Evolutionary conservation across 1,140 invertebrate genomes (phyloP).

Genomic region (Procambarus clarkii): DNA sequence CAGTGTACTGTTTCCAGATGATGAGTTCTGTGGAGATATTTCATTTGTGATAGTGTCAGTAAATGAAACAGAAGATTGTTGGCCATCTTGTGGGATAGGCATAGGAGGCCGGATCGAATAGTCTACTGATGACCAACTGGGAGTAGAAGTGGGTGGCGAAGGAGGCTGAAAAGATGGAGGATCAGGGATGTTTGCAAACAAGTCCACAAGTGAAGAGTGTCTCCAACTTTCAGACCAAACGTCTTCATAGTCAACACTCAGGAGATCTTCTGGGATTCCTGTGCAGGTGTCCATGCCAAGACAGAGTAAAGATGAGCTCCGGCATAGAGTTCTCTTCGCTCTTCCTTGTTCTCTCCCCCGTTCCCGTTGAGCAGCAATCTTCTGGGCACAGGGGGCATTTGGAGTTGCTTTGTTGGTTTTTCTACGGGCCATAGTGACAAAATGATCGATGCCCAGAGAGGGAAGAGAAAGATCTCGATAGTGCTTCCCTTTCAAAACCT

Average conservation of each 20-base stretch:
- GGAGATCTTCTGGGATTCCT: slow-evolving; percentile 53
- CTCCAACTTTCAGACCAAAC: slow-evolving; percentile 47
- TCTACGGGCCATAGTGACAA: slow-evolving; percentile 50
- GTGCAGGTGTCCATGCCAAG: slow-evolving; percentile 63
- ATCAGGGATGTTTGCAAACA: slow-evolving; percentile 13
- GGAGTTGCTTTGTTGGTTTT: slow-evolving; percentile 28
- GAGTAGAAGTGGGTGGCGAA: slow-evolving; percentile 12
- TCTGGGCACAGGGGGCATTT: slow-evolving; percentile 65
- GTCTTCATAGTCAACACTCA: slow-evolving; percentile 63
- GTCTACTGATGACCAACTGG: neutral
- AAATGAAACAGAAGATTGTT: neutral
- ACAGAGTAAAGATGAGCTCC: slow-evolving; percentile 68
- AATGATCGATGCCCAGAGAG: slow-evolving; percentile 45
- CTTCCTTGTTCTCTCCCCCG: slow-evolving; percentile 1
- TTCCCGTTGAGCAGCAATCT: slow-evolving; percentile 64
- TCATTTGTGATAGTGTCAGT: slow-evolving; percentile 16
- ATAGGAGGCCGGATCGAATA: slow-evolving; percentile 60
- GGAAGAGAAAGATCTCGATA: slow-evolving; percentile 47
- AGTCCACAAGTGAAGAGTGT: slow-evolving; percentile 40
- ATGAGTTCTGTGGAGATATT: slow-evolving; percentile 38
- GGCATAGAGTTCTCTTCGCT: slow-evolving; percentile 22
- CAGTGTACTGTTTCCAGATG: slow-evolving; percentile 53
- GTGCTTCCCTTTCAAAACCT: neutral
- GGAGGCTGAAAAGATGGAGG: slow-evolving; percentile 57
- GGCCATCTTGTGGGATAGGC: slow-evolving; percentile 50